These are phyloP conservation scores for Dromius quadrimaculatus DNA, from an alignment of 2,888 invertebrate genomes.

Conservation along the genomic window DNA sequence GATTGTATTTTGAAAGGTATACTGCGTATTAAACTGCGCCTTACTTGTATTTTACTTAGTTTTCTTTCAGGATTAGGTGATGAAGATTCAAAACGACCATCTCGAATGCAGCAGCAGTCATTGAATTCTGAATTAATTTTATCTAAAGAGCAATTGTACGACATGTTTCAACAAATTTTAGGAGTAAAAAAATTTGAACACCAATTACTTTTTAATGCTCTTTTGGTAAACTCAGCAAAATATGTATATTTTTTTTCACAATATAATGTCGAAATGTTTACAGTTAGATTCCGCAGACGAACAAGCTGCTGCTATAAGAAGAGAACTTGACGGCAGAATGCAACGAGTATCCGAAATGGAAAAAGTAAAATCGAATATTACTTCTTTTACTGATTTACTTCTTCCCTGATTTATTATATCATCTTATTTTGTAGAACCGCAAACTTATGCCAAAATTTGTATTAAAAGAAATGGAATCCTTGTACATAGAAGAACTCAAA, in stretches of 20 bases:
- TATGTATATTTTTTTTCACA: background rate
- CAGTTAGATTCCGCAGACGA: conserved; percentile 99
- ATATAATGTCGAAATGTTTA: conserved; percentile 56
- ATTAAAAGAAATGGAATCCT: conserved; percentile 99
- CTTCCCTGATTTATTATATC: background rate
- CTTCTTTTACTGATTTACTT: conserved; percentile 41
- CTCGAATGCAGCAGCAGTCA: conserved; percentile 88
- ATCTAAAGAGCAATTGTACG: conserved; percentile 99
- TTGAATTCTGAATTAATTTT: conserved; percentile 94
- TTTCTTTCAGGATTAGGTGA: conserved; percentile 74
- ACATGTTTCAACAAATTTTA: conserved; percentile 99
- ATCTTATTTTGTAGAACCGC: conserved; percentile 77
- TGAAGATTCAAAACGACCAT: conserved; percentile 88
- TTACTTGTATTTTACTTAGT: background rate
- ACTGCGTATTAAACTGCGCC: background rate
- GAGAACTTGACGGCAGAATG: conserved; percentile 98
- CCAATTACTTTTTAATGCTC: conserved; percentile 97
- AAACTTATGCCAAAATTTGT: conserved; percentile 99
- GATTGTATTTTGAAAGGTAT: conserved; percentile 97
- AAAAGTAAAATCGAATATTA: conserved; percentile 73
- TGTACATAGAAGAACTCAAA: conserved; percentile 98
- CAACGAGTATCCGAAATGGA: conserved; percentile 98
- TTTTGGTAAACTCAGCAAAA: conserved; percentile 74
- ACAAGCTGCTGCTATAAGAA: conserved; percentile 98
- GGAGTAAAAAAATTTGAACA: conserved; percentile 99